phyloP scores from a whole-genome alignment of 2,888 invertebrate species.

The Coelinius sp. region DNA sequence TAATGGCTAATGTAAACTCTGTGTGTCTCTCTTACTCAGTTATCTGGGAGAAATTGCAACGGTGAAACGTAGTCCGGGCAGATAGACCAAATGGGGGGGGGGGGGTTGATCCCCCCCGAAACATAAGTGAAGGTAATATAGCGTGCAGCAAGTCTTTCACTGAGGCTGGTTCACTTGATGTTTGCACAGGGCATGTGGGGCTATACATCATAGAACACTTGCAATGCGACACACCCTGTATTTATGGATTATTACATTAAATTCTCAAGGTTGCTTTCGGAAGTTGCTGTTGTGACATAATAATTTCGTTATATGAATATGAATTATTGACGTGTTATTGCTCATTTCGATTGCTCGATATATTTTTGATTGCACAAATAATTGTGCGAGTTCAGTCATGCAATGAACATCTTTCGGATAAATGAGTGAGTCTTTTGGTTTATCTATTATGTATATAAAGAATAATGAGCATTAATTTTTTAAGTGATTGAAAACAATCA shows the following conservation, averaged over 20 bases:
- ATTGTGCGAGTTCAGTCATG: neutral
- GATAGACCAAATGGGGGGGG: neutral
- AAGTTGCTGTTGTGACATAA: neutral
- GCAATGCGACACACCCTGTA: neutral
- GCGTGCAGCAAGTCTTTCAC: neutral
- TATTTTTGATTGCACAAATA: neutral
- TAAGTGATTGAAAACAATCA: neutral
- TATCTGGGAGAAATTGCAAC: slow-evolving; percentile 12
- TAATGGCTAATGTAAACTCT: neutral
- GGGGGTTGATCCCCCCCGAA: slow-evolving; percentile 7
- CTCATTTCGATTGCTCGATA: neutral
- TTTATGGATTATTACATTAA: neutral
- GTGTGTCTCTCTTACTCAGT: neutral
- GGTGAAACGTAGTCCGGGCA: slow-evolving; percentile 4
- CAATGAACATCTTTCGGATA: too few relatives aligned
- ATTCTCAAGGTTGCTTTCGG: slow-evolving; percentile 25
- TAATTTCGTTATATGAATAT: neutral
- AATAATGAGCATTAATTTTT: neutral
- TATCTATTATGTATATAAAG: neutral
- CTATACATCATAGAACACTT: neutral
- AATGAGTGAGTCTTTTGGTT: too few relatives aligned
- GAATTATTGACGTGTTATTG: neutral
- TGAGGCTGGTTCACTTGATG: neutral
- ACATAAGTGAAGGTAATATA: neutral
- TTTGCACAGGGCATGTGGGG: neutral